phyloP scores from a whole-genome alignment of 2,113 vertebrate genomes.

The Falcunculus frontatus region DNA sequence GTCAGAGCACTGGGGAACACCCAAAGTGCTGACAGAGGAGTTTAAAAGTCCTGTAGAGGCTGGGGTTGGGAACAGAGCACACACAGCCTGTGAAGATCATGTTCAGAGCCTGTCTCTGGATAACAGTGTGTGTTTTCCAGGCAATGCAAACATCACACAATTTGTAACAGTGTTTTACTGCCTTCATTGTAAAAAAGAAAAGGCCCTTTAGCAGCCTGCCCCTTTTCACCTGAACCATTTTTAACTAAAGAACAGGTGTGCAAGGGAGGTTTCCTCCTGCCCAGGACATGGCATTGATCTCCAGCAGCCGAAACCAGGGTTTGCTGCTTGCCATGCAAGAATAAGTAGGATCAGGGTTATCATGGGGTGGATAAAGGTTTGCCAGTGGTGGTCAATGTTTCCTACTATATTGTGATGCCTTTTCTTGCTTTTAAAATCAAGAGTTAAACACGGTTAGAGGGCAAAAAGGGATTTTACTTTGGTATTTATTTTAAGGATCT shows the following conservation, averaged over 20 bases:
- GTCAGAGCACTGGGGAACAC: neutral
- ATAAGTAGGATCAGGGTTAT: neutral
- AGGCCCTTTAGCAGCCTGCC: accelerated
- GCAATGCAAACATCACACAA: too few species aligned
- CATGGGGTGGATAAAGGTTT: neutral
- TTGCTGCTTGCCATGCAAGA: neutral
- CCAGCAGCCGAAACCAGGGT: neutral
- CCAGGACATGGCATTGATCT: accelerated
- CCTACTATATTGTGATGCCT: too few species aligned
- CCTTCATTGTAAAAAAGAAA: neutral
- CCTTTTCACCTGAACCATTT: neutral
- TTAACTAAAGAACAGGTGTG: neutral
- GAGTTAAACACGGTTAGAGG: too few species aligned
- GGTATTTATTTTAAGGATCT: too few species aligned
- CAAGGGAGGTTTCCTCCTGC: neutral
- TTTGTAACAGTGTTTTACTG: neutral
- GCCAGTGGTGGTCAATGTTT: neutral
- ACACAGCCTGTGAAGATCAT: neutral
- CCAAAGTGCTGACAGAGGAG: neutral
- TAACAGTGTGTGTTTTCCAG: neutral
- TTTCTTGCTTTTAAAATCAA: too few species aligned
- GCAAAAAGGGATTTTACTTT: too few species aligned
- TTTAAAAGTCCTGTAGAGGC: neutral
- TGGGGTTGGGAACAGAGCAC: neutral
- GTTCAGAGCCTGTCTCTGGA: neutral